Conservation (phyloP, 2,113 vertebrate genomes). For the Campylomormyrus numenius region DNA sequence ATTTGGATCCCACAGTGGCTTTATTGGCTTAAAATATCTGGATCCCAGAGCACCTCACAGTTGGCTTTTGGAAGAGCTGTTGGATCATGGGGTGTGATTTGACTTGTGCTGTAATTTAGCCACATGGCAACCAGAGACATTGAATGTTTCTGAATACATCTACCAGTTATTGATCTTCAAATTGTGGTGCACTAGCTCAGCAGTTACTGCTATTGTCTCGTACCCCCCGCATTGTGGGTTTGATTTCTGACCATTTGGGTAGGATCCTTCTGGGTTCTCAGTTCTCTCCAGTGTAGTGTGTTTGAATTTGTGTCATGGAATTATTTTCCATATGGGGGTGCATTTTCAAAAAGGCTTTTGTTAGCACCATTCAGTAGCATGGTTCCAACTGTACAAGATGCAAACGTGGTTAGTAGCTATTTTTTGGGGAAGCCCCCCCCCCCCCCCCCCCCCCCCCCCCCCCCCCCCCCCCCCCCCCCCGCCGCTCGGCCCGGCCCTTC, state of each 20-base stretch:
- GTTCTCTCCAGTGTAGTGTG: not conserved
- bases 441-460: not conserved
- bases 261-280: not conserved
- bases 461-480: not conserved
- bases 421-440: not conserved
- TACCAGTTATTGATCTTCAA: not conserved
- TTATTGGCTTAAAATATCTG: slow-evolving; percentile 2
- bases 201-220: not conserved
- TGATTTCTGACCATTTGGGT: not conserved
- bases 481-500: too few species aligned
- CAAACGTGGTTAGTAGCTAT: not conserved
- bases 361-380: not conserved
- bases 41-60: not conserved
- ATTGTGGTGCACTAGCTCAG: not conserved
- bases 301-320: not conserved
- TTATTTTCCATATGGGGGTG: not conserved
- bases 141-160: not conserved
- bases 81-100: not conserved
- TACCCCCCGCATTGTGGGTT: not conserved
- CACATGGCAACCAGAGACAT: not conserved
- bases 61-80: not conserved
- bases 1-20: not conserved
- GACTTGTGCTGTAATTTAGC: not conserved
- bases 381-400: not conserved
- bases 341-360: not conserved